Evolutionary conservation across 2,888 invertebrate species (phyloP), one percentile per base, ranked within the genome.

Genomic region (Pedicia rivosa): DNA sequence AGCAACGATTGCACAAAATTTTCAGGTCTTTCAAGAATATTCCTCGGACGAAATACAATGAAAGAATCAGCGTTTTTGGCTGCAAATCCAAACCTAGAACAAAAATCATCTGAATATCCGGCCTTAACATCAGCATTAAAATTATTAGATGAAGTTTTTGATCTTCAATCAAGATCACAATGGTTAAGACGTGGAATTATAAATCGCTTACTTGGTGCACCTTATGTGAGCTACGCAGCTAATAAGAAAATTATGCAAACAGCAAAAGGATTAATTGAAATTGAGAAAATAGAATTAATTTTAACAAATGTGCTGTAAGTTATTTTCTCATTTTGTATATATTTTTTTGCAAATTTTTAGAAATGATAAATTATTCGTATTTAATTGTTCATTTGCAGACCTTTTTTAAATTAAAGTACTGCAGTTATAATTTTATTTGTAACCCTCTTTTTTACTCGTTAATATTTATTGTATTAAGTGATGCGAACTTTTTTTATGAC

Each of bases 71-170:
- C 44, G 13, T 44, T 45, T 30, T 37, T 46, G 6, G 39, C 42
- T 36, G 42, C 42, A 3, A n/a, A n/a, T n/a, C 25, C 35, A 26
- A 41, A 41, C 17, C 31, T 47, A 24, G 47, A 47, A 29, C 28
- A 46, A 41, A 43, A 46, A 40, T 44, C 42, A 14, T 43, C 44
- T 5, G 74, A 84, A 52, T 82, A 80, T 63, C 82, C 86, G 57
- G 83, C 86, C 10, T 60, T 87, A 45, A 67, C 82, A 45, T 82
- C 86, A 46, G 72, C 84, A 61, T 59, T 87, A 36, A 62, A 84
- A 15, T 56, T 87, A 37, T 75, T 86, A 70, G 83, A 86, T 51
- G 86, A 87, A 62, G 77, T 87, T 4, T 87, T 87, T 57, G 84
- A 86, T 55, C 62, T 86, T 41, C 75, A 80, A 55, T 75, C 76